Base-by-base conservation (phyloP, 2,888 invertebrate genomes). In the Luperina testacea region DNA sequence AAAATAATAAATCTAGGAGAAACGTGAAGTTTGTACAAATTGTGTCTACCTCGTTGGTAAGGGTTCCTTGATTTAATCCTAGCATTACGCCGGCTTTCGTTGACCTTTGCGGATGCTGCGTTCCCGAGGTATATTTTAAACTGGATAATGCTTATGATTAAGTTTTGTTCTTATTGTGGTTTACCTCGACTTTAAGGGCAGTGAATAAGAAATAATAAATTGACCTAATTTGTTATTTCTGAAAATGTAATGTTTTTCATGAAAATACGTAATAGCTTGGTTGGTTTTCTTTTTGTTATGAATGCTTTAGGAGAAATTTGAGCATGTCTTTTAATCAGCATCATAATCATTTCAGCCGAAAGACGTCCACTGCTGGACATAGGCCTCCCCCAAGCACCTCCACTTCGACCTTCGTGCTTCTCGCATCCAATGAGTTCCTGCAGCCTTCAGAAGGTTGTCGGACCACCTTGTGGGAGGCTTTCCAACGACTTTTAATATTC, bases 71-170 rank as follows among this genome's bases (percentile, higher is more conserved):
- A 32, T 38, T 17, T 57, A 69, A 75, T 24, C 68, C 59, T 69
- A 75, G 77, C 24, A 85, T 85, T 77, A 65, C 13, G 65, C 53
- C 48, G 53, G 67, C 65, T 78, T 74, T 65, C 1, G 63, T 45
- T 78, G 83, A 83, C 85, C 86, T 85, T 51, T 79, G 83, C 27
- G 77, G 76, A 53, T 27, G 42, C 17, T 81, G 75, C 38, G 82
- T 77, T 63, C 0, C 17, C 24, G 45, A 67, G 61, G 53, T 63
- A 32, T 59, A 78, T 27, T 84, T 68, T 57, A 57, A 79, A 86
- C 59, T 65, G 79, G 57, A 72, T 82, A 79, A 86, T 84, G 15
- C n/a, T 74, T 78, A 83, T 86, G 63, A 84, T 86, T 78, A 68
- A 76, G 63, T 75, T 75, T 85, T 72, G 70, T 68, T 75, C 48